Base-by-base conservation (phyloP, 2,888 invertebrate species). In the Caradrina clavipalpis region DNA sequence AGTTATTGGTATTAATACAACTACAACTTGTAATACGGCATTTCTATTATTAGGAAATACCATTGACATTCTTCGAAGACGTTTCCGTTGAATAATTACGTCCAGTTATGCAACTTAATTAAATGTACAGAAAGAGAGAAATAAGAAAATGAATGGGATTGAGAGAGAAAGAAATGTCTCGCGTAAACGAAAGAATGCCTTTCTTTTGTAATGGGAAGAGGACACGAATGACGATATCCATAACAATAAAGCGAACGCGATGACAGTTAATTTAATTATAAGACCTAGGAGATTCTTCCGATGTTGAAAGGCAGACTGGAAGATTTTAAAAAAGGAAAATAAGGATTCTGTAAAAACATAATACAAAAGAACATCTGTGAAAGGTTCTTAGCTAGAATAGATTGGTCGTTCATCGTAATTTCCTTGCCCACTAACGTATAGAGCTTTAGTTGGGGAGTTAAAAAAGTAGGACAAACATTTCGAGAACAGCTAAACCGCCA, bases 391-490 rank as follows among this genome's bases (percentile, higher is more conserved):
- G 15, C 17, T 54, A 22, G 17, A 6, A 11, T 42, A 55, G 55
- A 45, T 35, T 11, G 1, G 2, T 56, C 11, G 51, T 26, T 21
- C 10, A 31, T 42, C n/a, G 11, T 10, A 39, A 63, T 75, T 80
- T 80, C 19, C 50, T 50, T 21, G 62, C 5, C n/a, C 56, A 53
- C 15, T 2, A 22, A 53, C 8, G 53, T 10, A 19, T 31, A 22
- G 35, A 60, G 19, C 31, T 45, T n/a, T 19, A 60, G 56, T 53
- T 53, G 10, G 31, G 19, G 45, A 81, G 42, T 65, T 68, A 54
- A 53, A 42, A 65, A 69, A 81, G 53, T 78, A 47, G 73, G 62
- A 53, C 62, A 68, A 65, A 68, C 68, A 65, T 67, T 71, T 71
- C 50, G 22, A 67, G 35, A 39, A 73, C 54, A 63, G 54, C 51